phyloP scores from a whole-genome alignment of 2,113 vertebrate species.

The Cyanoliseus patagonus region DNA sequence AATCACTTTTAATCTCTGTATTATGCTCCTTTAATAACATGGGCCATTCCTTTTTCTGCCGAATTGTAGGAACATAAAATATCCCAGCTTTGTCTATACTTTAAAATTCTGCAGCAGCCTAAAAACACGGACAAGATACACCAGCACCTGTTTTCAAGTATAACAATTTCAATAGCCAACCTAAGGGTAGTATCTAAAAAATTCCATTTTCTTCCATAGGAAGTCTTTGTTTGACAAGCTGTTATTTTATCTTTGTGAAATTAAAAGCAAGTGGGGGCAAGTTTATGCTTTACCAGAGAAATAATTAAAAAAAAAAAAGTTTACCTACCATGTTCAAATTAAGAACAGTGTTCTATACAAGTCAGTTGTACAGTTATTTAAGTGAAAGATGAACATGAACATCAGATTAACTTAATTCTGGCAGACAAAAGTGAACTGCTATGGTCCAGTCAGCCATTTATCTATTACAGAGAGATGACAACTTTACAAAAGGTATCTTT shows the following conservation, averaged over 20 bases:
- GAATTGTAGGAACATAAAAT: slow-evolving; percentile 76
- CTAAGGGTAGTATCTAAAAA: slow-evolving; percentile 86
- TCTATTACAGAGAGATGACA: slow-evolving; percentile 99
- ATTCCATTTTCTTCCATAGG: slow-evolving; percentile 97
- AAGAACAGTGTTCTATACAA: slow-evolving; percentile 91
- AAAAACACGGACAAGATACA: slow-evolving; percentile 86
- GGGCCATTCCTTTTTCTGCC: slow-evolving; percentile 69
- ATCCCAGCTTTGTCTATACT: slow-evolving; percentile 86
- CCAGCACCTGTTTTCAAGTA: slow-evolving; percentile 86
- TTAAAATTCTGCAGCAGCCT: slow-evolving; percentile 92
- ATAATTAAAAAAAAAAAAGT: slow-evolving; percentile 43
- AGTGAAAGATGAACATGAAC: slow-evolving; percentile 92
- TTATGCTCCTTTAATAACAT: slow-evolving; percentile 79
- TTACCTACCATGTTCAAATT: slow-evolving; percentile 92
- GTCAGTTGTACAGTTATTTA: slow-evolving; percentile 93
- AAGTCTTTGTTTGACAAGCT: slow-evolving; percentile 88
- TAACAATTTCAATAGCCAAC: slow-evolving; percentile 82
- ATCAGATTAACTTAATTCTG: slow-evolving; percentile 88
- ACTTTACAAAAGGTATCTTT: slow-evolving; percentile 99
- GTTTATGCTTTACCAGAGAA: slow-evolving; percentile 84
- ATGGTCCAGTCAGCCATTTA: slow-evolving; percentile 94
- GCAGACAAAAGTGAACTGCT: slow-evolving; percentile 88
- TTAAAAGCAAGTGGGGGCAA: slow-evolving; percentile 84
- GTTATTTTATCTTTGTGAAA: slow-evolving; percentile 78
- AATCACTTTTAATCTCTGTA: slow-evolving; percentile 82